Base-by-base conservation (phyloP, 2,888 invertebrate genomes). In the Molorchus minor region DNA sequence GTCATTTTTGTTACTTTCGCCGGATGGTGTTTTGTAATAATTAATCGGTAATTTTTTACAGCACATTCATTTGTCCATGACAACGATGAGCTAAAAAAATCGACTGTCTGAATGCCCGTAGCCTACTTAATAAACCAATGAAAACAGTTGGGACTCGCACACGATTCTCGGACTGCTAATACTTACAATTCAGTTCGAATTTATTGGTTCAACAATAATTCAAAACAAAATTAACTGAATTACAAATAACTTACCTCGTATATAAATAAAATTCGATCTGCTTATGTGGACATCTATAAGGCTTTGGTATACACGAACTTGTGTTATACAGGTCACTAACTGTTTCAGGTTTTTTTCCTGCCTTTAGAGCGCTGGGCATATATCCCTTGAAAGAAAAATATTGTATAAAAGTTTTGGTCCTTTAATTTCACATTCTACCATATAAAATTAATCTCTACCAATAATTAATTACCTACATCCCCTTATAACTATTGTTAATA, bases 241-340 rank as follows among this genome's bases (percentile, higher is more conserved):
- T 44, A 52, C 56, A 58, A 56, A 44, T 40, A 16, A 71, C 69
- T 73, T 81, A 89, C 91, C 90, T 88, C 0, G 93, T 94, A 71
- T 92, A 93, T 5, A 94, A 80, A 80, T 86, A 93, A 79, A 91
- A 93, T 72, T 92, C 87, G 77, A 94, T 93, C 75, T 88, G 88
- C 0, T 89, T 90, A 80, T 94, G 93, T 8, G 93, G 93, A 79
- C 93, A 94, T 52, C 84, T 84, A 76, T 86, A 92, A 0, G 93
- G 93, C 40, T 89, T 91, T 56, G 88, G 89, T 53, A 93, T 87
- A 74, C 93, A 93, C 3, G 93, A 93, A 2, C 88, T 86, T 2
- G 91, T 93, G 74, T 92, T 90, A 76, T 89, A 90, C 3, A 92
- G 83, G 70, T 92, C 90, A 59, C 82, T 82, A 29, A 88, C 81